Base-by-base conservation (phyloP, 2,888 invertebrate genomes). In the Rotaria socialis region DNA sequence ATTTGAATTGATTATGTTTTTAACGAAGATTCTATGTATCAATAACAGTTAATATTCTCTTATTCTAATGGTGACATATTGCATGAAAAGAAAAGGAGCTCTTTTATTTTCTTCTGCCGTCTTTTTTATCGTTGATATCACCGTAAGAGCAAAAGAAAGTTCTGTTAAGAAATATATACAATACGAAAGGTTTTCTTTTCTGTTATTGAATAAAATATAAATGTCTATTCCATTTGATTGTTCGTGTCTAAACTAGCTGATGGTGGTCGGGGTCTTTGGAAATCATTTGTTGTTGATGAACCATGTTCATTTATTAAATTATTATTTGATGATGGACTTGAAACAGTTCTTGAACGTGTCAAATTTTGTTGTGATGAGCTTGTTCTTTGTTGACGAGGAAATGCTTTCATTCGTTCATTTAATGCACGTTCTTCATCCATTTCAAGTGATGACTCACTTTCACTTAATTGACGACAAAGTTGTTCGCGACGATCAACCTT, bases 391-490 rank as follows among this genome's bases (percentile, higher is more conserved):
- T 80, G 75, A 24, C 41, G 41, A 19, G 47, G 75, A 80, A 47
- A 47, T 35, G 47, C 41, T 80, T 80, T 86, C 22, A 75, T 87
- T 35, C 85, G 58, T 52, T 87, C 86, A 87, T 86, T 86, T n/a
- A 86, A 86, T 55, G 85, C 75, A 52, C 87, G 85, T 88, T 91
- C 91, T 88, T 91, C 91, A 88, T 91, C 91, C 91, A 91, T 91
- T 88, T 91, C 91, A n/a, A 90, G 89, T 88, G 90, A 90, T 87
- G 96, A 97, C 91, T 98, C 98, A 88, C 96, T 97, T 91, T 98
- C 97, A 0, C 97, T 97, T 87, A 98, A 93, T 91, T 98, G 97
- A 87, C 97, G 94, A 90, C 97, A 97, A 85, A 98, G 92, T 1
- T 96, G 96, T 91, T 97, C 97, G 52, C 97, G 94, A 86, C 97